Evolutionary conservation across 2,888 invertebrate species (phyloP), one percentile per base, ranked within the genome.

Genomic region (Eupithecia subfuscata): DNA sequence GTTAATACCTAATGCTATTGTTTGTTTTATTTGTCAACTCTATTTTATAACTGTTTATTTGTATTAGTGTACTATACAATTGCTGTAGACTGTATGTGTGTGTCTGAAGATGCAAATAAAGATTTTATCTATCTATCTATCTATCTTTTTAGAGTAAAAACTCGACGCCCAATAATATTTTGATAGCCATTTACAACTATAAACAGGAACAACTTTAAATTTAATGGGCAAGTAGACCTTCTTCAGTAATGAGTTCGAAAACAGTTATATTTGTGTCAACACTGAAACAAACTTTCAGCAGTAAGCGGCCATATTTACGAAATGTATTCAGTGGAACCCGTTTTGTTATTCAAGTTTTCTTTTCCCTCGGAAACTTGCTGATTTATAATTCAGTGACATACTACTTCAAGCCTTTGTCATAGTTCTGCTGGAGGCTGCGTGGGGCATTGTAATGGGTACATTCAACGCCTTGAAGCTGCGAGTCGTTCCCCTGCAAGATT

Each of bases 271-370:
- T 70, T 43, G 16, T 64, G 45, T 45, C 22, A 75, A 75, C 69
- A 64, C 34, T 18, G 69, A 73, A 71, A 40, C 65, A 73, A 73
- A 73, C 45, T 73, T 70, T 25, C 3, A 67, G 67, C 45, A 68
- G 63, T 73, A 40, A 70, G 45, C 70, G 37, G 67, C 12, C 45
- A 70, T 76, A 69, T 73, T 73, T 73, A 65, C 65, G 69, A 56
- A 77, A 72, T 72, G 64, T 74, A 77, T 77, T 77, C 77, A 72
- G 69, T 43, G 52, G 25, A 70, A 68, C 64, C 77, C 30, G 72
- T 63, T 76, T 75, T 76, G 74, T 70, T 79, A 75, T 78, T 74
- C 79, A 72, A 69, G 75, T 77, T 72, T 78, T 76, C 79, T 76
- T 75, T 73, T 16, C 65, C 48, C 69, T 72, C n/a, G 67, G 71